Evolutionary conservation across 2,797 vertebrate species (phyloP).

Genomic region (Sebastes hopkinsi): DNA sequence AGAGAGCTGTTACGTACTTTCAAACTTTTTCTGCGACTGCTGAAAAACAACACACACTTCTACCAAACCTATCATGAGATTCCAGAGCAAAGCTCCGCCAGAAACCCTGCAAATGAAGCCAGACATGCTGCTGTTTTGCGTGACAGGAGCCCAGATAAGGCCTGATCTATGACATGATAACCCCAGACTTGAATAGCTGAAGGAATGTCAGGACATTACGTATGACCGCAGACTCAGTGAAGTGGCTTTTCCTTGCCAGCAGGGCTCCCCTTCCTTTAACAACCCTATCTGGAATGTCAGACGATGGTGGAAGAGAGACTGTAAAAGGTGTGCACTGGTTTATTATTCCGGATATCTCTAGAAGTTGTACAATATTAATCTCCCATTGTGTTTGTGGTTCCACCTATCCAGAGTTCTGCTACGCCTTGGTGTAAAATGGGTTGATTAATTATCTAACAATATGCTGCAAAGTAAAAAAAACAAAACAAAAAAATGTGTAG

Average conservation of each 20-base stretch:
- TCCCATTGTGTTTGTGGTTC: slow-evolving; percentile 1
- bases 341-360: neutral
- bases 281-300: slow-evolving; percentile 47
- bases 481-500: neutral
- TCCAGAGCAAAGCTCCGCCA: neutral
- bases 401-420: neutral
- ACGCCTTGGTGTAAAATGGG: neutral
- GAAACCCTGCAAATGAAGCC: neutral
- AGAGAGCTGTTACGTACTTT: neutral
- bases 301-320: slow-evolving; percentile 31
- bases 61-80: neutral
- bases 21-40: neutral
- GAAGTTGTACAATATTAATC: neutral
- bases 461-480: neutral
- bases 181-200: slow-evolving; percentile 15
- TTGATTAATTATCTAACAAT: neutral
- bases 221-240: slow-evolving; percentile 26
- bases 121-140: slow-evolving; percentile 39
- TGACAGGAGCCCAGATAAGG: slow-evolving; percentile 61
- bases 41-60: neutral
- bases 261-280: slow-evolving; percentile 50
- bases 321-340: neutral
- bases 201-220: slow-evolving; percentile 70
- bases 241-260: slow-evolving; percentile 61
- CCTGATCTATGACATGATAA: slow-evolving; percentile 66